Conservation (phyloP, 1,140 invertebrate species). For the Drosophila subobscura region DNA sequence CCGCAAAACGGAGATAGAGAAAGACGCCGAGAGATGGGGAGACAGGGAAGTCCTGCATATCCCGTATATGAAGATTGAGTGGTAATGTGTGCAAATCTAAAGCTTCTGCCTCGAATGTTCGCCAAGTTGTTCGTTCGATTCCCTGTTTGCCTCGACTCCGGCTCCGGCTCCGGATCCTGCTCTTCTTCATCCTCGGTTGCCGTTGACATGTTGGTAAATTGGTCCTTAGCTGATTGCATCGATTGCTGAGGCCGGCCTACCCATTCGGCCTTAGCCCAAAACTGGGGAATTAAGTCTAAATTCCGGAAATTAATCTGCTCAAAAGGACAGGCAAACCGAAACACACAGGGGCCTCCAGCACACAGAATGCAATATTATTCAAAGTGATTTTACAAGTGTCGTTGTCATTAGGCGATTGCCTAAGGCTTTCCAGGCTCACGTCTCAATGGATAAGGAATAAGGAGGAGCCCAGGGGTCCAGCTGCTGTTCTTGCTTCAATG, state of each 20-base stretch:
- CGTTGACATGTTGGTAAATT: slow-evolving; percentile 80
- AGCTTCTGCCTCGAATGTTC: slow-evolving; percentile 45
- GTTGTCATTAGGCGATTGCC: slow-evolving; percentile 73
- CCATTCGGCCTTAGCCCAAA: slow-evolving; percentile 31
- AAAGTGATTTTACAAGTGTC: slow-evolving; percentile 79
- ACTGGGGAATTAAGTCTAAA: slow-evolving; percentile 73
- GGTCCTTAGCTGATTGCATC: slow-evolving; percentile 80
- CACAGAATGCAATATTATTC: slow-evolving; percentile 71
- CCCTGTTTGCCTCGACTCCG: neutral
- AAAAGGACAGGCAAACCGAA: slow-evolving; percentile 35
- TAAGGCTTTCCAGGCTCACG: neutral
- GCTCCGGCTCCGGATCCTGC: no score
- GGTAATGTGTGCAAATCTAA: slow-evolving; percentile 81
- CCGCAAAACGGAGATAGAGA: neutral
- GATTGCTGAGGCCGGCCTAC: slow-evolving; percentile 36
- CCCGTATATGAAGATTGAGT: slow-evolving; percentile 74
- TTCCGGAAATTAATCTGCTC: slow-evolving; percentile 79
- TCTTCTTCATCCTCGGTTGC: slow-evolving; percentile 31
- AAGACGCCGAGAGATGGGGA: neutral
- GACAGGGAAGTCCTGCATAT: slow-evolving; percentile 60
- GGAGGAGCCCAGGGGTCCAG: slow-evolving; percentile 23
- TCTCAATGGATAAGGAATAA: neutral
- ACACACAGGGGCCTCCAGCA: neutral
- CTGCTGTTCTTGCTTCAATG: slow-evolving; percentile 23
- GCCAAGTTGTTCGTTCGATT: slow-evolving; percentile 12